Evolutionary conservation across 2,113 vertebrate genomes (phyloP).

Genomic region (Rhynchomys soricoides): DNA sequence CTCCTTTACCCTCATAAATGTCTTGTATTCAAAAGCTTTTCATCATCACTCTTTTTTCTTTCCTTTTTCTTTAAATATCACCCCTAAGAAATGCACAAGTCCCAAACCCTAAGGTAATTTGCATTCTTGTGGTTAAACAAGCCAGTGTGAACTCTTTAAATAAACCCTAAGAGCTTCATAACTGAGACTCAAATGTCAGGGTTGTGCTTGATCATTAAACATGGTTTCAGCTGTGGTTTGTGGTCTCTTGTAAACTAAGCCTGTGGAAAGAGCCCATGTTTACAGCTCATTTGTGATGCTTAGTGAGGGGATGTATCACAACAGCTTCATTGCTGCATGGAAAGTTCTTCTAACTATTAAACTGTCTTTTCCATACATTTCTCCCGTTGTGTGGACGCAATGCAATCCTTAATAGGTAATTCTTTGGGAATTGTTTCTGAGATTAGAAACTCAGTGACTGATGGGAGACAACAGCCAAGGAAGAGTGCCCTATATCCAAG

Average conservation of each 20-base stretch:
- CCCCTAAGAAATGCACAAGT: background rate
- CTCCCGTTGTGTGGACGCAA: background rate
- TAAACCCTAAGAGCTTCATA: conserved; percentile 42
- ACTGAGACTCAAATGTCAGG: background rate
- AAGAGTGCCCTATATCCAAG: background rate
- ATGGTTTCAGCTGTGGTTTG: conserved; percentile 39
- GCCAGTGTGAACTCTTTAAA: conserved; percentile 44
- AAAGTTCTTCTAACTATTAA: background rate
- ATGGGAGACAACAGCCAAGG: background rate
- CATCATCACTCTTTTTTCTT: background rate
- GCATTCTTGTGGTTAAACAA: conserved; percentile 61
- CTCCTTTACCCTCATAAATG: background rate
- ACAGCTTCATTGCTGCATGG: background rate
- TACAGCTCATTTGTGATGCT: conserved; percentile 28
- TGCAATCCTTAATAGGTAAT: background rate
- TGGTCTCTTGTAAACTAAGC: conserved; percentile 19
- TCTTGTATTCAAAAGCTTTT: background rate
- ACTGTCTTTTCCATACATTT: background rate
- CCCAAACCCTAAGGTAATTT: conserved; percentile 1
- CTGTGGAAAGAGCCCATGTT: background rate
- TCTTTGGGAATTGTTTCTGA: background rate
- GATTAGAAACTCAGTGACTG: background rate
- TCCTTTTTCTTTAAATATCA: conserved; percentile 19
- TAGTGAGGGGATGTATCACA: background rate
- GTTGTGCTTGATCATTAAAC: conserved; percentile 25